Conservation (phyloP, 2,797 vertebrate species). For the Anniella stebbinsi region DNA sequence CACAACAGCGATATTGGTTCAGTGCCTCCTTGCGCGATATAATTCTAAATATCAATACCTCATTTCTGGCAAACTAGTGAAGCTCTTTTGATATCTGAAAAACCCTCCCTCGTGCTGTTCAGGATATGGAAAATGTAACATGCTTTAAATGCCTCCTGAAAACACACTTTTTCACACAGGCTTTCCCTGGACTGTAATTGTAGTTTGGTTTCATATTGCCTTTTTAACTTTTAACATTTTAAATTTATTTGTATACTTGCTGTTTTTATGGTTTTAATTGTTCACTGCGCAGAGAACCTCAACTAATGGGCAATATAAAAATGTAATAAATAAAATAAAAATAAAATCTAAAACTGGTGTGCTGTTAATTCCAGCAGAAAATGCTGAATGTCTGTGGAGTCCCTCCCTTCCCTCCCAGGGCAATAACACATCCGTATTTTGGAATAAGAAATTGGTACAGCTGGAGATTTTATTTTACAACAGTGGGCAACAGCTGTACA, state of each 20-base stretch:
- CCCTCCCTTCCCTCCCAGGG: neutral
- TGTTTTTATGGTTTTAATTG: too few species aligned
- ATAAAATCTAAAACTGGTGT: neutral
- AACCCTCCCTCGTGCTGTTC: neutral
- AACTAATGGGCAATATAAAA: too few species aligned
- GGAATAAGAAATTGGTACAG: constrained; percentile 20
- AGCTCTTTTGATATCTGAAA: neutral
- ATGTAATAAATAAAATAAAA: neutral
- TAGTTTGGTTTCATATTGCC: too few species aligned
- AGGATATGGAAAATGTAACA: too few species aligned
- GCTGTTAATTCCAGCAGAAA: neutral
- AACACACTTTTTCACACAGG: too few species aligned
- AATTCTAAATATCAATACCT: neutral
- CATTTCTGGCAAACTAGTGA: neutral
- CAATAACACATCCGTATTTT: constrained; percentile 1
- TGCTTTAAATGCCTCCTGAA: too few species aligned
- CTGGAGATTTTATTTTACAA: constrained; percentile 2
- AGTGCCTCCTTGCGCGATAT: neutral
- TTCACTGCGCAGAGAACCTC: too few species aligned
- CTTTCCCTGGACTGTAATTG: too few species aligned
- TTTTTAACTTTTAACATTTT: too few species aligned
- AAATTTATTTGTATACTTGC: too few species aligned
- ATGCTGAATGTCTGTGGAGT: neutral
- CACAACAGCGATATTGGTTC: neutral
- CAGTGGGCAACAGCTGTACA: constrained; percentile 23